A percentile compares a stretch with the other conserved stretches of the same genome.
These are phyloP conservation scores for Drosophila punjabiensis DNA, from an alignment of 1,140 invertebrate species.

Conservation along the genomic window DNA sequence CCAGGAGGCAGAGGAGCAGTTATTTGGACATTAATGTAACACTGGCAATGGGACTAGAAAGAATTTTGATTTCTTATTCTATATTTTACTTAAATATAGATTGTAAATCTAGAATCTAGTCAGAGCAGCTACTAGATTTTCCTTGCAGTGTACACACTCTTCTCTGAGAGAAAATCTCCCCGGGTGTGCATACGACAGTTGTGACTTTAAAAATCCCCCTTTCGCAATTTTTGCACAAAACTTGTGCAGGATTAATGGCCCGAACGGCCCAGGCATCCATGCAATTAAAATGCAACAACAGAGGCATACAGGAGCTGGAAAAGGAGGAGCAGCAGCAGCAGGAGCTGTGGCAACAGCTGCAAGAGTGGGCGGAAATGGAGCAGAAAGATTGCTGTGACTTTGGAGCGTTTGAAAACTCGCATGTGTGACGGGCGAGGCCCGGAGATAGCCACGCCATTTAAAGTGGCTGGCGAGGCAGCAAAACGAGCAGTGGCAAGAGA, in stretches of 20 bases:
- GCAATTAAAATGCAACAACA: slow-evolving; percentile 82
- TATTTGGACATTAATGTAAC: not conserved
- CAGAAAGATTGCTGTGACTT: slow-evolving; percentile 81
- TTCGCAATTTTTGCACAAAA: slow-evolving; percentile 77
- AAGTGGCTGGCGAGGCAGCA: slow-evolving; percentile 58
- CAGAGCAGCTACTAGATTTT: not conserved
- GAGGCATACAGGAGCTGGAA: slow-evolving; percentile 20
- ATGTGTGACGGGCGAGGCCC: slow-evolving; percentile 69
- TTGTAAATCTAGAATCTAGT: too few species aligned
- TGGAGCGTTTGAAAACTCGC: slow-evolving; percentile 75
- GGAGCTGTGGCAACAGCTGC: slow-evolving; percentile 30
- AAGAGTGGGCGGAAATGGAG: slow-evolving; percentile 74
- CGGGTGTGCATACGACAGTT: slow-evolving; percentile 74
- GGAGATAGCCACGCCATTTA: slow-evolving; percentile 74
- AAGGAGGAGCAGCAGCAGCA: slow-evolving; percentile 5
- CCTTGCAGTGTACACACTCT: slow-evolving; percentile 10
- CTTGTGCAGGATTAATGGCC: slow-evolving; percentile 81
- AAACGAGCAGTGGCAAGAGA: slow-evolving; percentile 28
- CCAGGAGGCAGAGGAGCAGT: not conserved
- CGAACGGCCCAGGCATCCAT: slow-evolving; percentile 72
- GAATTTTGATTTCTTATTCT: too few species aligned
- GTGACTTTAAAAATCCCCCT: slow-evolving; percentile 82
- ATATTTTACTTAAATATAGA: not conserved
- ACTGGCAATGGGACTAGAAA: not conserved
- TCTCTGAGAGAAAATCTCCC: slow-evolving; percentile 18